Base-by-base conservation (phyloP, 1,140 invertebrate genomes). In the Notospermus geniculatus region DNA sequence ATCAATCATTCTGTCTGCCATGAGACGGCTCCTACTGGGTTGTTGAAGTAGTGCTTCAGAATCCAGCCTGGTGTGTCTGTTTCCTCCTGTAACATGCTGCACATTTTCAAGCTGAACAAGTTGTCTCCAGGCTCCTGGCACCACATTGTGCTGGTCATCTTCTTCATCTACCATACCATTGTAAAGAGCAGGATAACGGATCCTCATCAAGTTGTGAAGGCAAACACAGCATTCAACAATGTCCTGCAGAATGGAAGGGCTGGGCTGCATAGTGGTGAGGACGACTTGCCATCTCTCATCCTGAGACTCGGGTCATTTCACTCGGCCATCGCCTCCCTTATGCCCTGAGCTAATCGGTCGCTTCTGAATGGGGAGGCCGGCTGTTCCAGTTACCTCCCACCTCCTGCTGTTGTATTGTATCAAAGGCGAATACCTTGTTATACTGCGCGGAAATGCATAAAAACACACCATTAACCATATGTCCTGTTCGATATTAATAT, bases 181-280 rank as follows among this genome's bases (percentile, higher is more conserved):
- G 39, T 66, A 55, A 4, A 17, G 19, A 15, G 43, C 55, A 60
- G 57, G 59, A 36, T 64, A 64, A 32, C 67, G 32, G 1, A 46
- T 39, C 53, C 67, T 60, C 67, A 66, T 58, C 23, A 66, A 29
- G 41, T 66, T 66, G 50, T 69, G 64, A 4, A 66, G 58, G 36
- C 1, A 50, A 29, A 27, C 11, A 23, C 32, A 63, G 17, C 29
- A 22, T 28, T 62, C 36, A 25, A 70, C 41, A 15, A 63, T 63
- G 32, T 32, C 11, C 25, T 36, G 22, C 19, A 57, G 56, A 25
- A 41, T 62, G n/a, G 58, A 43, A n/a, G 61, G 63, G 9, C n/a
- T 27, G n/a, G 63, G 57, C 29, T 62, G 53, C 58, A 67, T 59
- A 1, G 59, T 62, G 13, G 53, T 53, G 17, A 63, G 36, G 17